Evolutionary conservation across 35 echinoderm and acorn worm genomes (phyloP), one percentile per base, ranked within the genome.

Genomic region (Chiridota heheva): DNA sequence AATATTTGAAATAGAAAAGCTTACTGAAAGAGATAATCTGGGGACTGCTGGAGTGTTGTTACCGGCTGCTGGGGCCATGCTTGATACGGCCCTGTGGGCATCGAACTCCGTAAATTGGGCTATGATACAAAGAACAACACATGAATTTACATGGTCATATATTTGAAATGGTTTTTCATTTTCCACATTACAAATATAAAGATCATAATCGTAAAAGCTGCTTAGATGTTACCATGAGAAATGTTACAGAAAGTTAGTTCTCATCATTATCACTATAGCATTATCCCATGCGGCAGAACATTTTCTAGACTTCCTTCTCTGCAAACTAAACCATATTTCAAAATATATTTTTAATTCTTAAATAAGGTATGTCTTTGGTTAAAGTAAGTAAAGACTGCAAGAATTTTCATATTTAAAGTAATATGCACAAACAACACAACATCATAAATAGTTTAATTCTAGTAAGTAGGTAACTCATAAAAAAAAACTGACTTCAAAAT

Each of bases 21-120:
- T 94, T 45, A 94, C 91, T 94, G 91, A 60, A 94, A 94, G 39
- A 94, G 65, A 62, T 94, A 94, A 40, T 94, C 91, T 3, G 91
- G 86, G 39, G 44, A 69, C 42, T 77, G 55, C 43, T 83, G 61
- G 46, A 88, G 15, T 5, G 73, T 84, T 4, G 58, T 48, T 10
- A 84, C 17, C 16, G 81, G 42, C 60, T 71, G 80, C 36, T 73
- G 70, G 51, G 70, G 24, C 1, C 91, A 94, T 5, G 85, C 91
- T 63, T 83, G 77, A 65, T 94, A 84, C n/a, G 85, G 85, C 61
- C 77, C 60, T 4, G 82, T 77, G 20, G 78, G 67, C 17, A 48
- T 71, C n/a, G 78, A 72, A 44, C 58, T 83, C 31, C 78, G 58
- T 26, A 82, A 20, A 24, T 43, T 67, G 7, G 78, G 87, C 87